A percentile compares a stretch with the other conserved stretches of the same genome.
These are phyloP conservation scores for Bothrops alternatus DNA, from an alignment of 2,797 vertebrate species.

Conservation along the genomic window DNA sequence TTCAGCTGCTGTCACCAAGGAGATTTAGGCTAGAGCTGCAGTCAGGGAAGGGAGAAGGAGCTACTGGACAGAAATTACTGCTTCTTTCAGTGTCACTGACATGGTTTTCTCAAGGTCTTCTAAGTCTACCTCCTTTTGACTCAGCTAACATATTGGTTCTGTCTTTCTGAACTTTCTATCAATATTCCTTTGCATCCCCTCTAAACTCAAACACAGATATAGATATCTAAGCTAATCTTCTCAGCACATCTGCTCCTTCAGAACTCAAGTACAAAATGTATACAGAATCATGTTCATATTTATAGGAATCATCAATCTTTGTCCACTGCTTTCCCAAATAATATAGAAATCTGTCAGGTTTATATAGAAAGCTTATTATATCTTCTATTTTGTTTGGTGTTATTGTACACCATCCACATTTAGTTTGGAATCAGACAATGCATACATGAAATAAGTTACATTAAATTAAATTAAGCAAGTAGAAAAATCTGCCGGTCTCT, in stretches of 20 bases:
- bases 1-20: not conserved
- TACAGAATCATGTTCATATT: not conserved
- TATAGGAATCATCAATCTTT: not conserved
- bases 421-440: not conserved
- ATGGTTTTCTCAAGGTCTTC: not conserved
- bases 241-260: not conserved
- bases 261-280: not conserved
- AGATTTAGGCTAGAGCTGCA: not conserved
- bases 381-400: not conserved
- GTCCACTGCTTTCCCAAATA: not conserved
- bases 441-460: not conserved
- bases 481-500: not conserved
- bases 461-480: not conserved
- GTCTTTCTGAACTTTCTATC: not conserved
- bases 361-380: not conserved
- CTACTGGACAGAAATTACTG: not conserved
- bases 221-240: not conserved
- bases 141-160: not conserved
- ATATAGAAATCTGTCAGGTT: not conserved
- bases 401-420: not conserved
- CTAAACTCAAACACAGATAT: not conserved
- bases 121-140: not conserved
- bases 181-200: not conserved
- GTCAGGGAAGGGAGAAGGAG: too few species aligned
- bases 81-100: not conserved